These are phyloP conservation scores for Pseudorectes ferrugineus DNA, from an alignment of 2,113 vertebrate genomes.

Conservation along the genomic window DNA sequence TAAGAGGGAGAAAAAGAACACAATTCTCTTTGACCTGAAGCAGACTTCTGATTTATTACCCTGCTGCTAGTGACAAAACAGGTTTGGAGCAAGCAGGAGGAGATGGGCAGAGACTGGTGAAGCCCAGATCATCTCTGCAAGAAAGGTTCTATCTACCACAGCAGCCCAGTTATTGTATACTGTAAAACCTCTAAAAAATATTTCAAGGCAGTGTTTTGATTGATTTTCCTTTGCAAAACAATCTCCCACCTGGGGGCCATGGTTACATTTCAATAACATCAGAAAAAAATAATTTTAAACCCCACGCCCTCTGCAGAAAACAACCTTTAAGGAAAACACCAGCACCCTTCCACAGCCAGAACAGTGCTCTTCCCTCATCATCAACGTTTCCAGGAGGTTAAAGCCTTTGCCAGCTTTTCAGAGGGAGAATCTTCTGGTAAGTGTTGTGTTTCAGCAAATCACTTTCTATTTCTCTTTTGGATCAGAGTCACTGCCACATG, in stretches of 20 bases:
- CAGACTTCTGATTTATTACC: not conserved
- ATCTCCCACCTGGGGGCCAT: not conserved
- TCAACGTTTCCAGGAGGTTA: not conserved
- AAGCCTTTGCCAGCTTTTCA: not conserved
- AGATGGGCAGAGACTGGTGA: not conserved
- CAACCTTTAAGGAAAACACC: not conserved
- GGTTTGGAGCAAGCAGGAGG: not conserved
- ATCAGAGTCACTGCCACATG: not conserved
- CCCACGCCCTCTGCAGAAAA: not conserved
- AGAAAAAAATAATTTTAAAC: not conserved
- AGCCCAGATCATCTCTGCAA: not conserved
- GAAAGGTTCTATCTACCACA: not conserved
- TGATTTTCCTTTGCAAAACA: constrained; percentile 1
- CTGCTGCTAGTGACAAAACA: not conserved
- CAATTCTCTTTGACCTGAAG: not conserved
- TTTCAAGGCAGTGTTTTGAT: not conserved
- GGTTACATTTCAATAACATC: not conserved
- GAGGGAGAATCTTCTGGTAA: not conserved
- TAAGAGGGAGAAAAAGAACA: not conserved
- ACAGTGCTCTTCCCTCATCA: not conserved
- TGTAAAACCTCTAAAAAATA: not conserved
- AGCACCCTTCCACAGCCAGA: not conserved
- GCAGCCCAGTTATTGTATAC: not conserved
- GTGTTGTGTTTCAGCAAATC: not conserved
- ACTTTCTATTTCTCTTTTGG: not conserved